Conservation (phyloP, 2,797 vertebrate species). For the Arnoldichthys spilopterus region DNA sequence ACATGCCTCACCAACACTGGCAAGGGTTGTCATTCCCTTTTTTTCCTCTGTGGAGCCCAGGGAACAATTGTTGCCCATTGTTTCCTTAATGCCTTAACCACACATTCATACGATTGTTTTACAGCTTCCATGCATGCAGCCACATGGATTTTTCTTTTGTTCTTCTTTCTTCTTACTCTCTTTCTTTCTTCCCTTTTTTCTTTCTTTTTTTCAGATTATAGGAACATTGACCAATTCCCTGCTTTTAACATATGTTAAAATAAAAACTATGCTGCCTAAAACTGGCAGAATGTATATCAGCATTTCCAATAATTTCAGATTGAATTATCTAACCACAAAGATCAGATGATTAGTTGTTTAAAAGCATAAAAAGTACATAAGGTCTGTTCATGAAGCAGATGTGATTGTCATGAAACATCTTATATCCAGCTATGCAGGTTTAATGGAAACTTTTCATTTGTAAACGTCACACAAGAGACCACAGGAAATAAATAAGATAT, state of each 20-base stretch:
- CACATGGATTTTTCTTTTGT: not conserved
- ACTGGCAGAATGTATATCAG: not conserved
- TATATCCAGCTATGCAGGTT: slow-evolving; percentile 31
- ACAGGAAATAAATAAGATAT: slow-evolving; percentile 78
- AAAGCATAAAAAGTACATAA: not conserved
- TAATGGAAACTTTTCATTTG: slow-evolving; percentile 78
- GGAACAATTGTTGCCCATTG: slow-evolving; percentile 53
- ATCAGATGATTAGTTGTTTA: not conserved
- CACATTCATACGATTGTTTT: slow-evolving; percentile 3
- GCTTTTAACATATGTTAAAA: not conserved
- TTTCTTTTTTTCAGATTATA: not conserved
- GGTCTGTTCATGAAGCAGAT: not conserved
- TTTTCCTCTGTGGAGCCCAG: slow-evolving; percentile 42
- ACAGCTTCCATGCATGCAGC: slow-evolving; percentile 8
- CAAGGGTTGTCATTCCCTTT: slow-evolving; percentile 24
- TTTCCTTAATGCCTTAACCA: slow-evolving; percentile 31
- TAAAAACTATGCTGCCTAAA: not conserved
- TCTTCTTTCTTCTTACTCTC: not conserved
- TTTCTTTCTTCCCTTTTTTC: not conserved
- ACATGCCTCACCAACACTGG: slow-evolving; percentile 51
- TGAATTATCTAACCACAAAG: too few relatives aligned
- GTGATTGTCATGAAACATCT: not conserved
- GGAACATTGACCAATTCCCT: not conserved
- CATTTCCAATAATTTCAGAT: not conserved
- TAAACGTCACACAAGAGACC: slow-evolving; percentile 56